Percentiles rank a stretch among this genome's conserved stretches.
These are phyloP conservation scores for Acleris laterana DNA, from an alignment of 2,888 invertebrate species.

Conservation along the genomic window DNA sequence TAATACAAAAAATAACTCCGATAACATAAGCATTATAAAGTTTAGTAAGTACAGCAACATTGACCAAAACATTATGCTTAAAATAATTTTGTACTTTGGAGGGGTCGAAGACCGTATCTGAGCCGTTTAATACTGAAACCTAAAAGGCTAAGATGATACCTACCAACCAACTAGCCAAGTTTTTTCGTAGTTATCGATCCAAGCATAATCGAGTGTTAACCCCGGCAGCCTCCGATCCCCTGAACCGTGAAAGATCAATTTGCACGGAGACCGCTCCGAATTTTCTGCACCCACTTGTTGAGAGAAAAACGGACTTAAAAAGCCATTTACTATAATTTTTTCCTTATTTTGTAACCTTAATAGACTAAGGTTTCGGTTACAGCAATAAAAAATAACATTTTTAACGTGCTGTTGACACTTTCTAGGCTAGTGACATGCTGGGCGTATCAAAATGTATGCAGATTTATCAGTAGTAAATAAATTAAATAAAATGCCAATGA, in stretches of 20 bases:
- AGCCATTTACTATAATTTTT: slow-evolving; percentile 16
- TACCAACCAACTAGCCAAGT: slow-evolving; percentile 8
- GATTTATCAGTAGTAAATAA: no score
- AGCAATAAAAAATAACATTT: no score
- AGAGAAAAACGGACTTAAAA: slow-evolving; percentile 43
- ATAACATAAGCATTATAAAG: no score
- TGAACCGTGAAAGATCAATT: slow-evolving; percentile 71
- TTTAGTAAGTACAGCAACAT: no score
- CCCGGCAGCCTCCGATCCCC: slow-evolving; percentile 55
- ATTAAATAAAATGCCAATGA: neutral
- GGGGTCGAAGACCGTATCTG: neutral
- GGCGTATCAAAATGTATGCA: no score
- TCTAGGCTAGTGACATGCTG: no score
- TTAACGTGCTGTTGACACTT: no score
- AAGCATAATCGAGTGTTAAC: slow-evolving; percentile 59
- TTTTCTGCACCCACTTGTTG: slow-evolving; percentile 56
- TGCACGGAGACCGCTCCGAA: slow-evolving; percentile 54
- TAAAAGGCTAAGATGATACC: neutral
- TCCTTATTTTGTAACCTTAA: slow-evolving; percentile 1
- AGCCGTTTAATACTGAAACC: neutral
- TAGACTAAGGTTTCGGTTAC: neutral
- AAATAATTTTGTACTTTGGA: neutral
- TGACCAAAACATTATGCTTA: no score
- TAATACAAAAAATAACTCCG: no score
- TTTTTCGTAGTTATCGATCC: slow-evolving; percentile 46